Percentiles rank a stretch among this genome's conserved stretches.
Conservation (phyloP, 2,797 vertebrate species). For the Tinamus major region DNA sequence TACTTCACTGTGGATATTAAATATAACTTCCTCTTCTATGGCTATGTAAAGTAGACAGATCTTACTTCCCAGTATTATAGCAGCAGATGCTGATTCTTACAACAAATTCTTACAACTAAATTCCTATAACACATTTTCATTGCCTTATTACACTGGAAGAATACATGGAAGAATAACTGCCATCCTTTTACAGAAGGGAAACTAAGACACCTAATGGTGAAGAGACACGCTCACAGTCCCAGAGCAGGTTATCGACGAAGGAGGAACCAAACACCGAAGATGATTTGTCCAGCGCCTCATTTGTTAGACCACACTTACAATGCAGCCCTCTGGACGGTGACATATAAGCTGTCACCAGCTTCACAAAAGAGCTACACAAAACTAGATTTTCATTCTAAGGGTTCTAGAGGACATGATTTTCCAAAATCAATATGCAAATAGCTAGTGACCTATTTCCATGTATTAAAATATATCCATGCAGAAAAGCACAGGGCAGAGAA, state of each 20-base stretch:
- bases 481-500: not conserved
- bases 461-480: not conserved
- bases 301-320: not conserved
- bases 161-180: not conserved
- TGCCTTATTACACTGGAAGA: not conserved
- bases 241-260: rapidly evolving
- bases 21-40: not conserved
- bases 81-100: not conserved
- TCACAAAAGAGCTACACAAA: not conserved
- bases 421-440: conserved; percentile 4
- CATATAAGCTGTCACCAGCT: not conserved
- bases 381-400: not conserved
- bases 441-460: not conserved
- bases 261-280: not conserved
- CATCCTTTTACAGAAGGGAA: not conserved
- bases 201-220: not conserved
- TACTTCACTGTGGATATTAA: not conserved
- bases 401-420: not conserved
- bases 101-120: not conserved
- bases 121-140: not conserved
- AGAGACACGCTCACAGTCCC: not conserved
- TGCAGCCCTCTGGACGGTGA: not conserved
- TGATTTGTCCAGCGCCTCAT: not conserved
- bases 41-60: not conserved
- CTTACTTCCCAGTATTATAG: not conserved